phyloP scores from a whole-genome alignment of 2,797 vertebrate species.

The Phaenicophaeus curvirostris region DNA sequence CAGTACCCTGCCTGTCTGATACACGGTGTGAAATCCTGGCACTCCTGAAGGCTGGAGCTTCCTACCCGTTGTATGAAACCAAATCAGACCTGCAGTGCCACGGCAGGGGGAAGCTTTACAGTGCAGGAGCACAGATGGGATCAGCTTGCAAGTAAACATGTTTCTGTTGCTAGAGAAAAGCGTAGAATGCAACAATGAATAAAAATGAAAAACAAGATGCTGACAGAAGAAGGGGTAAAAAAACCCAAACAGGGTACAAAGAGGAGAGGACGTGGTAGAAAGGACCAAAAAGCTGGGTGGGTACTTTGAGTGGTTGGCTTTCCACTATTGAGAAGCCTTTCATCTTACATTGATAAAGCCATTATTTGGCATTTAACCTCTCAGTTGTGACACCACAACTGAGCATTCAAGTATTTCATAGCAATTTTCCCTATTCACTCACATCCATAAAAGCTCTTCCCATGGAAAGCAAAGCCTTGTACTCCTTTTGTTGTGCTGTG shows the following conservation, averaged over 20 bases:
- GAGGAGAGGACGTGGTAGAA: not conserved
- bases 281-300: not conserved
- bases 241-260: not conserved
- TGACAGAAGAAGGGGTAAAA: not conserved
- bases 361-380: slow-evolving; percentile 3
- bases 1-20: not conserved
- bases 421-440: slow-evolving; percentile 22
- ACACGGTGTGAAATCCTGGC: not conserved
- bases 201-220: slow-evolving; percentile 27
- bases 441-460: not conserved
- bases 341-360: not conserved
- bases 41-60: slow-evolving; percentile 20
- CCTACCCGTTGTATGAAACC: not conserved
- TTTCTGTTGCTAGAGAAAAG: slow-evolving; percentile 53
- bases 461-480: not conserved
- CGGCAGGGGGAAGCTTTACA: slow-evolving; percentile 42
- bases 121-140: slow-evolving; percentile 59
- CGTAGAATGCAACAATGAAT: slow-evolving; percentile 3
- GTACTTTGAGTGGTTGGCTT: not conserved
- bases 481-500: not conserved
- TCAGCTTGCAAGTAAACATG: slow-evolving; percentile 62
- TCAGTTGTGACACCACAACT: not conserved
- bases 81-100: slow-evolving; percentile 38
- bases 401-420: not conserved
- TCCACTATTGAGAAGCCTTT: not conserved